Conservation (phyloP, 2,888 invertebrate genomes). For the Steinernema hermaphroditum region DNA sequence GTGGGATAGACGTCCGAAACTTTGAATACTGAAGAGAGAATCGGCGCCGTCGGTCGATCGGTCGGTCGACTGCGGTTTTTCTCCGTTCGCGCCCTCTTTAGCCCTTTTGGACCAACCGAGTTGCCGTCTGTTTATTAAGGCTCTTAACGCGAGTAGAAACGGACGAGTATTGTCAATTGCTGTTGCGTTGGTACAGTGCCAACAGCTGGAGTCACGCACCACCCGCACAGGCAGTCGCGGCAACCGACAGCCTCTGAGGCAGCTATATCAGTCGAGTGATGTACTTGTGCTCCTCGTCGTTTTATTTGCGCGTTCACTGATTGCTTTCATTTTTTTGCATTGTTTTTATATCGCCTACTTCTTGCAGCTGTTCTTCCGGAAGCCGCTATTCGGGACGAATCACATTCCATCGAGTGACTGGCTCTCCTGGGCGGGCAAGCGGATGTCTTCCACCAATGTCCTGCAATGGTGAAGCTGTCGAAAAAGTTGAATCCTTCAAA, state of each 20-base stretch:
- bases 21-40: background rate
- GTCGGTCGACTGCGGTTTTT: too few relatives aligned
- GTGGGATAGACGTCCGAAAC: background rate
- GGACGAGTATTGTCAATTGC: background rate
- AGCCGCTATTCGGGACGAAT: background rate
- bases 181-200: constrained; percentile 19
- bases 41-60: background rate
- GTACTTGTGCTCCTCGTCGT: background rate
- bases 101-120: background rate
- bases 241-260: constrained; percentile 1
- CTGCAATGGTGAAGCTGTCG: constrained; percentile 27
- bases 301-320: too few relatives aligned
- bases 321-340: background rate
- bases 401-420: background rate
- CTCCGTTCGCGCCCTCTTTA: background rate
- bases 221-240: background rate
- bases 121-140: background rate
- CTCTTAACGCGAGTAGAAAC: constrained; percentile 17
- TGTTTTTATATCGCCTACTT: background rate
- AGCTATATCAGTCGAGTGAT: constrained; percentile 24
- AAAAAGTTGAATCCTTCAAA: constrained; percentile 18
- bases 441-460: constrained; percentile 28
- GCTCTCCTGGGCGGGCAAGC: background rate
- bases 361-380: background rate
- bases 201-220: constrained; percentile 25